phyloP scores from a whole-genome alignment of 2,888 invertebrate genomes.

The Nomada lathburiana region DNA sequence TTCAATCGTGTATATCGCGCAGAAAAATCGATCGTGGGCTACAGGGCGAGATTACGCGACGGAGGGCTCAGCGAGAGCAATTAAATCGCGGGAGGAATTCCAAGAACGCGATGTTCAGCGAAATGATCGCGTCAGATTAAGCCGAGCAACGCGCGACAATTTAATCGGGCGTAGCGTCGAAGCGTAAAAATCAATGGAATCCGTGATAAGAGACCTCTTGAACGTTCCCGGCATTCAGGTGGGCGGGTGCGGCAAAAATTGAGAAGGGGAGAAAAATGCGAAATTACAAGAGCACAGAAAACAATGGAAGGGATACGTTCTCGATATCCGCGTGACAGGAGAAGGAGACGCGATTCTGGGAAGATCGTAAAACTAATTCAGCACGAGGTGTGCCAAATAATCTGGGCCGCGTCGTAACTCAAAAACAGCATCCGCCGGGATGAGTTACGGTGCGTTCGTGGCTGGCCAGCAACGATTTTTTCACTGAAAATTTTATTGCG shows the following conservation, averaged over 20 bases:
- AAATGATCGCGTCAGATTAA: conserved; percentile 15
- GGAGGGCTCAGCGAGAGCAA: neutral
- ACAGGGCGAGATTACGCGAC: neutral
- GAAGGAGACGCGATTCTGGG: neutral
- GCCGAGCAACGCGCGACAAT: conserved; percentile 8
- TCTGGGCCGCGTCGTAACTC: conserved; percentile 43
- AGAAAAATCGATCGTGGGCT: conserved; percentile 14
- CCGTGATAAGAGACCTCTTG: neutral
- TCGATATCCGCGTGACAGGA: neutral
- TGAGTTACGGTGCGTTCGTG: conserved; percentile 16
- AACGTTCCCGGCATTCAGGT: neutral
- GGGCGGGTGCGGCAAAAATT: neutral
- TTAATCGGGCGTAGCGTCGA: neutral
- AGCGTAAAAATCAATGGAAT: neutral
- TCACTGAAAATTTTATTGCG: conserved; percentile 37
- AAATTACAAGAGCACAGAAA: neutral
- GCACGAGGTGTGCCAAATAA: conserved; percentile 37
- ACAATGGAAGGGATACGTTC: neutral
- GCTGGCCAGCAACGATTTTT: conserved; percentile 19
- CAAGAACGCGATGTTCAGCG: neutral
- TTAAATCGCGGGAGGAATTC: neutral
- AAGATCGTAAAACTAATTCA: conserved; percentile 41
- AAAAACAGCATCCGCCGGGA: conserved; percentile 16
- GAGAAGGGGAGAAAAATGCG: neutral
- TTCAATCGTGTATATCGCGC: neutral